Evolutionary conservation across 1,140 invertebrate genomes (phyloP), one percentile per base, ranked within the genome.

Genomic region (Battus philenor): DNA sequence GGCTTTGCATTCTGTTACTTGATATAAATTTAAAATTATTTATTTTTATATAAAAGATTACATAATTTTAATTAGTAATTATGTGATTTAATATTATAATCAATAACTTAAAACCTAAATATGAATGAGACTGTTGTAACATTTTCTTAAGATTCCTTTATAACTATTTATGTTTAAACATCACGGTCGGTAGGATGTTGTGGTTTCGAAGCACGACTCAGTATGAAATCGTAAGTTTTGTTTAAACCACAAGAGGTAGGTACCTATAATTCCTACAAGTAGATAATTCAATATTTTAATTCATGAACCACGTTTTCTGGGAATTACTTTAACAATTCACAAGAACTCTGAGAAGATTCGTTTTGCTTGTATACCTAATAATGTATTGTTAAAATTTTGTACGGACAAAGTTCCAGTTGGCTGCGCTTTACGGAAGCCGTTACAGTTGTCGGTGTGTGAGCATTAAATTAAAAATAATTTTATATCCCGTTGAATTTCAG

Each of bases 361-460:
- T 33, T 36, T 22, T 36, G 32, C 18, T 34, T 34, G 33, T 18
- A n/a, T n/a, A n/a, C n/a, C n/a, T n/a, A 7, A 36, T 36, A 20
- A 5, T 11, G 17, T 2, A 36, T 36, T 18, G 33, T 20, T 36
- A 10, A 22, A 36, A 3, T 36, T 22, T 33, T 45, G 44, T 33
- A 30, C 49, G 61, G 63, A 61, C 62, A 62, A 58, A 51, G 69
- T 73, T 69, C 59, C 64, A 60, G 64, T 33, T 54, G 61, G 59
- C 53, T 69, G 72, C 58, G 46, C 46, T 51, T 38, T 38, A 39
- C 63, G 61, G 61, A 60, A 69, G 60, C 53, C 53, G 61, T 54
- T 59, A 48, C 36, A 31, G 27, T 44, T 44, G 48, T 46, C 13
- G 44, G 32, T 36, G 17, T 16, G 17, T 10, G 33, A 20, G 17